Conservation (phyloP, 2,797 vertebrate species). For the Antrozous pallidus region DNA sequence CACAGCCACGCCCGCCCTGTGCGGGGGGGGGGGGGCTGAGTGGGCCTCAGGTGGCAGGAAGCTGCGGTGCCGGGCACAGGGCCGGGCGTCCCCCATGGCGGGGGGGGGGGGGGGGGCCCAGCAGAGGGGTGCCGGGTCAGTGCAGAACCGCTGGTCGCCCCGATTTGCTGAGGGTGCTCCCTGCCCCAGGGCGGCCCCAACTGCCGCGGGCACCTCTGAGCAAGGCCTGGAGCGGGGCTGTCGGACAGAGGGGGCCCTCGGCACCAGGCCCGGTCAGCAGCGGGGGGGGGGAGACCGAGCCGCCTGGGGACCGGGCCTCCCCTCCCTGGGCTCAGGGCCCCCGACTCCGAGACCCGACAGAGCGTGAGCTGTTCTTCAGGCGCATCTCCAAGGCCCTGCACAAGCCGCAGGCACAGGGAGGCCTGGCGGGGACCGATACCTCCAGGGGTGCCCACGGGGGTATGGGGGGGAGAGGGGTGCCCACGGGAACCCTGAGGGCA, state of each 20-base stretch:
- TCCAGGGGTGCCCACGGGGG: fast-evolving
- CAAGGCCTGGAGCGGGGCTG: no score
- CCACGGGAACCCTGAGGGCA: no score
- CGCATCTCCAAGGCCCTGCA: no score
- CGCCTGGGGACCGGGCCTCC: neutral
- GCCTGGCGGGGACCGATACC: fast-evolving
- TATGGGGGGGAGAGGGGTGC: fast-evolving
- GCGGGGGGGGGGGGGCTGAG: fast-evolving
- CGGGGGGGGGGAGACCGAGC: neutral
- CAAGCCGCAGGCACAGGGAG: no score
- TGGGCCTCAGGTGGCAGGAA: neutral
- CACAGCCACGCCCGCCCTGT: fast-evolving
- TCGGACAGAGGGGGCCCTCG: neutral
- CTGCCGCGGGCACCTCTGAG: neutral
- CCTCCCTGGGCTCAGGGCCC: neutral
- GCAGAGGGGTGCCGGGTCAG: neutral
- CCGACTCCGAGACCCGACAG: neutral
- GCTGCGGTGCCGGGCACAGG: fast-evolving
- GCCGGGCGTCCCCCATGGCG: neutral
- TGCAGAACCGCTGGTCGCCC: neutral
- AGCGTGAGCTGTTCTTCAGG: no score
- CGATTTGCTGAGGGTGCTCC: neutral
- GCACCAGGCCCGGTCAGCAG: no score
- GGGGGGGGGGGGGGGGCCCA: no score
- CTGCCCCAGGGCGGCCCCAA: no score